Evolutionary conservation across 2,113 vertebrate species (phyloP).

Genomic region (Uria lomvia): DNA sequence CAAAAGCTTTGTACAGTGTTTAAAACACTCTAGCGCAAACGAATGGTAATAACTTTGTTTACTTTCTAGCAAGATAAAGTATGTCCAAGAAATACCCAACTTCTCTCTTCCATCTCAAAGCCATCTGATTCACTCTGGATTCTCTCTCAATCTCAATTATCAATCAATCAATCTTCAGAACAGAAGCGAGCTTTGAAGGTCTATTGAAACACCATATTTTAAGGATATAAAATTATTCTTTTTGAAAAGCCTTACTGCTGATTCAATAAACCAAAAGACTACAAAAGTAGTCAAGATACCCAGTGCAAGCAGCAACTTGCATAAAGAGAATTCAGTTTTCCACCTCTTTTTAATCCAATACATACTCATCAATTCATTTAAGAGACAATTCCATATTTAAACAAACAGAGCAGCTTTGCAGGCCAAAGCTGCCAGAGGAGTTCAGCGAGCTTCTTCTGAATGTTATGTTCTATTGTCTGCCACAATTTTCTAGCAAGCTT

Average conservation of each 20-base stretch:
- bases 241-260: background rate
- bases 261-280: background rate
- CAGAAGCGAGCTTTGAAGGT: background rate
- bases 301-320: background rate
- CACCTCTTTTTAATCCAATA: background rate
- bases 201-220: background rate
- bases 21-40: background rate
- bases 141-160: background rate
- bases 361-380: slow-evolving; percentile 29
- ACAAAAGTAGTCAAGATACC: background rate
- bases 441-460: background rate
- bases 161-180: background rate
- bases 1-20: background rate
- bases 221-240: background rate
- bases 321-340: slow-evolving; percentile 4
- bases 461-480: slow-evolving; percentile 24
- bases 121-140: background rate
- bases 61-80: background rate
- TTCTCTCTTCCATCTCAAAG: background rate
- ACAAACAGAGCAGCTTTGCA: background rate
- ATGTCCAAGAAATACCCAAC: background rate
- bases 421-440: slow-evolving; percentile 1
- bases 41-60: background rate
- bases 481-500: slow-evolving; percentile 22
- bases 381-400: slow-evolving; percentile 35